Percentiles rank a stretch among this genome's conserved stretches.
phyloP scores from a whole-genome alignment of 2,797 vertebrate genomes.

The Columba guinea region DNA sequence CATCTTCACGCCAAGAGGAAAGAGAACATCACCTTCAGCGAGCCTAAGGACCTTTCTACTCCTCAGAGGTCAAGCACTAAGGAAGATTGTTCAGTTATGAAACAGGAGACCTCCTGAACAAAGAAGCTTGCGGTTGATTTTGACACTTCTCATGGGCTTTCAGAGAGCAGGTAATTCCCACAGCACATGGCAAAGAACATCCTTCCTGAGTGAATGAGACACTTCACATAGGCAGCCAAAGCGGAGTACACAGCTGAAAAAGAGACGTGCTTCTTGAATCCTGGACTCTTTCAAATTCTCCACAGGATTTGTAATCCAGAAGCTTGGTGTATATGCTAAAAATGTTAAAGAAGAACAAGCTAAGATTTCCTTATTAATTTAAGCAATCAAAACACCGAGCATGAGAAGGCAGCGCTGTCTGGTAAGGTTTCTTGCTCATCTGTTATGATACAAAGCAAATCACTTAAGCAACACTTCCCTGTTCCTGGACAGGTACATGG shows the following conservation, averaged over 20 bases:
- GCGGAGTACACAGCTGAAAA: not conserved
- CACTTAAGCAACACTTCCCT: not conserved
- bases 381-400: not conserved
- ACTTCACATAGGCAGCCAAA: not conserved
- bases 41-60: not conserved
- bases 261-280: constrained; percentile 21
- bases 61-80: constrained; percentile 16
- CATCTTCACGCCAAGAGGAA: not conserved
- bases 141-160: not conserved
- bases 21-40: constrained; percentile 18
- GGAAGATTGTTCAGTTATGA: not conserved
- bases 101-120: constrained; percentile 7
- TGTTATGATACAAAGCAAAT: not conserved
- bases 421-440: not conserved
- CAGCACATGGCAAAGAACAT: not conserved
- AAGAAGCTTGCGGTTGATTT: not conserved
- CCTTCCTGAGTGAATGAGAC: not conserved
- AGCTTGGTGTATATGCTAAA: not conserved
- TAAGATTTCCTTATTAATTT: not conserved
- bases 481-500: not conserved
- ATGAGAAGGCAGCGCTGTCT: not conserved
- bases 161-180: not conserved
- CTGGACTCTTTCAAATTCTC: not conserved
- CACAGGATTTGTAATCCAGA: constrained; percentile 16
- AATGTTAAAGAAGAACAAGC: constrained; percentile 8